These are phyloP conservation scores for Toxotes jaculatrix DNA, from an alignment of 2,113 vertebrate genomes.

Conservation along the genomic window DNA sequence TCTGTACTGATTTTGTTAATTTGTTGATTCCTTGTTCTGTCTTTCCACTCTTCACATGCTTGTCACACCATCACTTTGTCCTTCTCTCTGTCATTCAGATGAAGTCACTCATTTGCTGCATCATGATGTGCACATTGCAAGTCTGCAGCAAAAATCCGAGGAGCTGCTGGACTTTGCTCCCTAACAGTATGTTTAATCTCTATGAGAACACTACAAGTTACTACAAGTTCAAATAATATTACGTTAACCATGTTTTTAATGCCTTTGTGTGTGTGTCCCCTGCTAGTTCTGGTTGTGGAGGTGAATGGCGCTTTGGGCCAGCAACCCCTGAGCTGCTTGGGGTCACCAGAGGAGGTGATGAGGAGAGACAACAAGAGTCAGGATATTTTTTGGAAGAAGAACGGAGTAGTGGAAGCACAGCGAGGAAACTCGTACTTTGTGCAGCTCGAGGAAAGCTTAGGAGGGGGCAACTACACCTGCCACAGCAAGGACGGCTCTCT, in stretches of 20 bases:
- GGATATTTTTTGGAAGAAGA: conserved; percentile 72
- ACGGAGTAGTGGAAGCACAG: conserved; percentile 33
- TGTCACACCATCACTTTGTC: neutral
- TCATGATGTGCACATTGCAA: conserved; percentile 34
- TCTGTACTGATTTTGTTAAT: neutral
- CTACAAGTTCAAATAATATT: neutral
- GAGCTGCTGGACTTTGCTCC: conserved; percentile 63
- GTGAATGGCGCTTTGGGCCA: conserved; percentile 53
- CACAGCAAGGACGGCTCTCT: conserved; percentile 63
- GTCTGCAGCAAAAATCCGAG: conserved; percentile 39
- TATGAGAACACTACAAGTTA: neutral
- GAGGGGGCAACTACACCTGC: conserved; percentile 79
- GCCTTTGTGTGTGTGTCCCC: neutral
- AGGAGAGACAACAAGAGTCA: neutral
- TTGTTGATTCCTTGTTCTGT: neutral
- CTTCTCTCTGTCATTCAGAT: conserved; percentile 56
- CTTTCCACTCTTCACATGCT: too few species aligned
- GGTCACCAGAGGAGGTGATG: conserved; percentile 3
- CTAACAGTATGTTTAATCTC: conserved; percentile 60
- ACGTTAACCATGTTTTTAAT: neutral
- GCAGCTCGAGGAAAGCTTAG: conserved; percentile 62
- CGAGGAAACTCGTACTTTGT: conserved; percentile 63
- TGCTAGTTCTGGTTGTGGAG: conserved; percentile 71
- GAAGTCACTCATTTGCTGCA: conserved; percentile 35
- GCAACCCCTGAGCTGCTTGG: conserved; percentile 63